A percentile compares a stretch with the other conserved stretches of the same genome.
phyloP scores from a whole-genome alignment of 92 coral and sea anemone species.

The Porites cylindrica region DNA sequence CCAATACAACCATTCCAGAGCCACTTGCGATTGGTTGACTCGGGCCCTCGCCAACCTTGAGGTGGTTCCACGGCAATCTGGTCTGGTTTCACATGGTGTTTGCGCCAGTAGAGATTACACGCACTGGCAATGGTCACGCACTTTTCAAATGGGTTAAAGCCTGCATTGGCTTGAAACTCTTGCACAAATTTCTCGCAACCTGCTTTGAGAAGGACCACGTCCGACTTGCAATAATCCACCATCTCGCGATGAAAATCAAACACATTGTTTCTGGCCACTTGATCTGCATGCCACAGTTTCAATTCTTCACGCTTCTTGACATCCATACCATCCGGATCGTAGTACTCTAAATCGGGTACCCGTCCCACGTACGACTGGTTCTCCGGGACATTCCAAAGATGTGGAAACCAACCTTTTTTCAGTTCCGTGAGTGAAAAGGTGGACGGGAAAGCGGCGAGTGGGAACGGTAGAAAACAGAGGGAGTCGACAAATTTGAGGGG shows the following conservation, averaged over 20 bases:
- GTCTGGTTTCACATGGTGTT: neutral
- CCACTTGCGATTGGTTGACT: neutral
- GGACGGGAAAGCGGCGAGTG: neutral
- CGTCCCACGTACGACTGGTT: no score
- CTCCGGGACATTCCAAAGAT: no score
- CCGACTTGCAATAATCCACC: neutral
- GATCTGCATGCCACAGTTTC: no score
- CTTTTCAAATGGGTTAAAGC: neutral
- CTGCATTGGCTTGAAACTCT: neutral
- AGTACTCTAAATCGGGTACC: no score
- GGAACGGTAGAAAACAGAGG: neutral
- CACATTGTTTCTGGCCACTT: neutral
- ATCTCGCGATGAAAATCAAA: neutral
- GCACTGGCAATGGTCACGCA: neutral
- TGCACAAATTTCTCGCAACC: neutral
- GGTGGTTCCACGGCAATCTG: neutral
- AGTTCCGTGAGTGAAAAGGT: constrained; percentile 28
- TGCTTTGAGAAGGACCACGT: neutral
- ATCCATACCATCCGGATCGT: no score
- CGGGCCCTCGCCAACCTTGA: neutral
- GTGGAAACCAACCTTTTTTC: constrained; percentile 27
- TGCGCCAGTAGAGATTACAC: neutral
- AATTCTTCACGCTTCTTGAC: no score
- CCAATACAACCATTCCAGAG: neutral
- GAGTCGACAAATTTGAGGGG: no score